These are phyloP conservation scores for Brachionus rubens DNA, from an alignment of 1,140 invertebrate genomes.

Conservation along the genomic window DNA sequence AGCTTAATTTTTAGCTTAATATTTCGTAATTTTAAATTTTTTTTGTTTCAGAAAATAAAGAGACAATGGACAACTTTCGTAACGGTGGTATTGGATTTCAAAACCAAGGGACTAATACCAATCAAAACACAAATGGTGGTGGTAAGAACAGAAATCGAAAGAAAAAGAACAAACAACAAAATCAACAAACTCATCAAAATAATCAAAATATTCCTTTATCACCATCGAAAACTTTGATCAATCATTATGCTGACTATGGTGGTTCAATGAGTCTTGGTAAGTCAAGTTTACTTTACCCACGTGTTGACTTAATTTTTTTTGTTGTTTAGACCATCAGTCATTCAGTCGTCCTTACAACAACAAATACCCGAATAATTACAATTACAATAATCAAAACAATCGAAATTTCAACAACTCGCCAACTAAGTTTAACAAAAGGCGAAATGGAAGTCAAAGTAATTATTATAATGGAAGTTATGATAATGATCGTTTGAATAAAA, in stretches of 20 bases:
- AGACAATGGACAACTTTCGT: slow-evolving; percentile 23
- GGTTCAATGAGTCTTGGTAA: slow-evolving; percentile 24
- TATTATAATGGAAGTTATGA: slow-evolving; percentile 20
- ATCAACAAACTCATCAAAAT: neutral
- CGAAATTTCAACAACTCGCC: neutral
- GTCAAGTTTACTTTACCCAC: neutral
- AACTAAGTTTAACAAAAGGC: slow-evolving; percentile 5
- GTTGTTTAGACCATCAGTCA: slow-evolving; percentile 22
- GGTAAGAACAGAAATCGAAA: neutral
- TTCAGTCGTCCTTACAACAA: slow-evolving; percentile 3
- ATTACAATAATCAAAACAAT: slow-evolving; percentile 5
- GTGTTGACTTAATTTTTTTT: neutral
- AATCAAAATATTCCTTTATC: slow-evolving; percentile 4
- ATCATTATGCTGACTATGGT: neutral
- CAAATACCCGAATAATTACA: neutral
- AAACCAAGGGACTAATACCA: slow-evolving; percentile 30
- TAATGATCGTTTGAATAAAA: slow-evolving; percentile 32
- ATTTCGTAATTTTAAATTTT: slow-evolving; percentile 11
- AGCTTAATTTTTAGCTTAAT: slow-evolving; percentile 22
- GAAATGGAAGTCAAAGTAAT: slow-evolving; percentile 34
- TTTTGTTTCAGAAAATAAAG: neutral
- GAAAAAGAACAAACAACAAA: neutral
- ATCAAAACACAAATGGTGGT: neutral
- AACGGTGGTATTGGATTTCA: neutral
- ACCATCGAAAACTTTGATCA: neutral